Conservation (phyloP, 1,140 invertebrate genomes). For the Drosophila rhopaloa region DNA sequence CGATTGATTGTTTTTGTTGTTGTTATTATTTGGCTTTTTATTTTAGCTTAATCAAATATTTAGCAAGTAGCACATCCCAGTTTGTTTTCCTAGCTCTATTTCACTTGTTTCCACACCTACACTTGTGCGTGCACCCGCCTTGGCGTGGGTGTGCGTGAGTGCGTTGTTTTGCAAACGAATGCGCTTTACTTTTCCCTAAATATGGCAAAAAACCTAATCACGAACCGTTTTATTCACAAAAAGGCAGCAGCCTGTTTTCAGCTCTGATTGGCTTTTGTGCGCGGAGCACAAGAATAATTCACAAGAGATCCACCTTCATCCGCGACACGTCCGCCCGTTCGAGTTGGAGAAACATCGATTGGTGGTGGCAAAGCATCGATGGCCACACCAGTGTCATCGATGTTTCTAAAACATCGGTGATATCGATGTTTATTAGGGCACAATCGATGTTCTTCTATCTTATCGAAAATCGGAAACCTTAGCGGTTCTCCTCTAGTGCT, state of each 20-base stretch:
- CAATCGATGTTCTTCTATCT: too few species aligned
- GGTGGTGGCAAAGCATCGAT: too few species aligned
- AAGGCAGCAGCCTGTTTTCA: not conserved
- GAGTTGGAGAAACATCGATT: not conserved
- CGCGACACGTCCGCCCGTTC: conserved; percentile 17
- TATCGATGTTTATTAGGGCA: too few species aligned
- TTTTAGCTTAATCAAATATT: conserved; percentile 60
- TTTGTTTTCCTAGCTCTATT: conserved; percentile 14
- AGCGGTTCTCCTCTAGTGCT: too few species aligned
- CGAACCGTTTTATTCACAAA: conserved; percentile 24
- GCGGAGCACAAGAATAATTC: conserved; percentile 17
- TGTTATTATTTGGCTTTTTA: conserved; percentile 55
- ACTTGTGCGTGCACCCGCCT: conserved; percentile 9
- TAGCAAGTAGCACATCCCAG: conserved; percentile 31
- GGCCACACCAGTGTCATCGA: too few species aligned
- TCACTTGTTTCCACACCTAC: conserved; percentile 30
- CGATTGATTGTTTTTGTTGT: conserved; percentile 66
- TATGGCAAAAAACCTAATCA: not conserved
- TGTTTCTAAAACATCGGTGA: too few species aligned
- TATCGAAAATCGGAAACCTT: too few species aligned
- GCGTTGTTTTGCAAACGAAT: conserved; percentile 3
- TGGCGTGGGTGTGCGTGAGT: conserved; percentile 9
- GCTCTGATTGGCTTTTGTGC: conserved; percentile 1
- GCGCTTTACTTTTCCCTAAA: not conserved
- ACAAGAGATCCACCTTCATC: conserved; percentile 11